Base-by-base conservation (phyloP, 2,797 vertebrate species). In the Gobionotothen gibberifrons region DNA sequence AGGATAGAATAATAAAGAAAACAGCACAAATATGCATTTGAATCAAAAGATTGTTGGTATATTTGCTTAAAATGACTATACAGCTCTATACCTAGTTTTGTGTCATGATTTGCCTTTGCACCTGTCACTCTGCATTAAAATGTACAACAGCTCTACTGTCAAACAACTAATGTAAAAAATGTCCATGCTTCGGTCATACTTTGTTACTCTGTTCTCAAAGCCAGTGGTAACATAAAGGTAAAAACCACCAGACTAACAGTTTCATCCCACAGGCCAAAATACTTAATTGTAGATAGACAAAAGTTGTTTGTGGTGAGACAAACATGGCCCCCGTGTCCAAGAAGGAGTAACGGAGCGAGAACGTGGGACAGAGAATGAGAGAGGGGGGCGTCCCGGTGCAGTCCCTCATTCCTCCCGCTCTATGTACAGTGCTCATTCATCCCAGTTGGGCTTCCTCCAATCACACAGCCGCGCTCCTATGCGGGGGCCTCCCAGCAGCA, bases 401-500 rank as follows among this genome's bases (percentile, higher is more conserved):
- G 60, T 75, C 72, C 71, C 81, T 85, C 74, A 67, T 86, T 80
- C 85, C 83, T 84, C 80, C 78, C 85, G 86, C 76, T 88, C 81
- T 88, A 83, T 88, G 90, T 87, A 84, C 85, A 85, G 84, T 88
- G 84, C 79, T 92, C 86, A 91, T 89, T 89, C 89, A 93, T 90
- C 84, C 85, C 70, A 82, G 67, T 52, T 81, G 43, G 55, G 67
- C 16, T 10, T 87, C 75, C 56, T 75, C 90, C 91, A 92, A 93
- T 93, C 87, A 87, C 72, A 84, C 68, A 42, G 54, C 71, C 48
- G 69, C 42, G 16, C 74, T 83, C 71, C 73, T 76, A 79, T 80
- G 58, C 54, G 47, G 83, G 83, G 70, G 86, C 84, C 89, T 85
- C 78, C 72, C 74, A 89, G 71, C 90, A 85, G 79, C 83, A 84